phyloP scores from a whole-genome alignment of 2,113 vertebrate species.

The Pseudopipra pipra region DNA sequence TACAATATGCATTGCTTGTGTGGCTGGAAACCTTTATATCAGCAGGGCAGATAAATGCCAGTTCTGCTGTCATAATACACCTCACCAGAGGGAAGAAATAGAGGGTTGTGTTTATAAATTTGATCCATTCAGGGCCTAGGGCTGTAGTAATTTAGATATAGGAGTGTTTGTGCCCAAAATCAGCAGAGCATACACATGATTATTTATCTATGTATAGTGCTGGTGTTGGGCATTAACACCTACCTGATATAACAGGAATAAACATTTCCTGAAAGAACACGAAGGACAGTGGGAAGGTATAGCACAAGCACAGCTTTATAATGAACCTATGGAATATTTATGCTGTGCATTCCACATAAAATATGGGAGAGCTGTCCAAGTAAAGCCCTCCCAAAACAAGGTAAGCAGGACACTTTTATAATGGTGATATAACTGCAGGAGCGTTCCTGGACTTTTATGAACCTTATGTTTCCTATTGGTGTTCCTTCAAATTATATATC shows the following conservation, averaged over 20 bases:
- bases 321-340: constrained; percentile 46
- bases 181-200: background rate
- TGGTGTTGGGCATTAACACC: constrained; percentile 12
- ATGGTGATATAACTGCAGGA: background rate
- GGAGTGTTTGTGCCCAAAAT: background rate
- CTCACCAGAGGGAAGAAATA: constrained; percentile 17
- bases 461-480: background rate
- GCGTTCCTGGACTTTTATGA: background rate
- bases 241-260: constrained; percentile 11
- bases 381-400: background rate
- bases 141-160: background rate
- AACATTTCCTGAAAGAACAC: background rate
- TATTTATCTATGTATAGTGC: background rate
- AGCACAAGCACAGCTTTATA: background rate
- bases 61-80: background rate
- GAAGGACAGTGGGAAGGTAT: background rate
- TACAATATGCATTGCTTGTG: background rate
- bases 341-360: background rate
- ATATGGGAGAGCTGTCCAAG: background rate
- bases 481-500: background rate
- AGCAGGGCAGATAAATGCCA: background rate
- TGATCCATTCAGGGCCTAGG: background rate
- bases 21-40: background rate
- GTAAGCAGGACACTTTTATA: constrained; percentile 25
- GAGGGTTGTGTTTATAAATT: background rate